These are phyloP conservation scores for Samia ricini DNA, from an alignment of 1,140 invertebrate species.

Conservation along the genomic window DNA sequence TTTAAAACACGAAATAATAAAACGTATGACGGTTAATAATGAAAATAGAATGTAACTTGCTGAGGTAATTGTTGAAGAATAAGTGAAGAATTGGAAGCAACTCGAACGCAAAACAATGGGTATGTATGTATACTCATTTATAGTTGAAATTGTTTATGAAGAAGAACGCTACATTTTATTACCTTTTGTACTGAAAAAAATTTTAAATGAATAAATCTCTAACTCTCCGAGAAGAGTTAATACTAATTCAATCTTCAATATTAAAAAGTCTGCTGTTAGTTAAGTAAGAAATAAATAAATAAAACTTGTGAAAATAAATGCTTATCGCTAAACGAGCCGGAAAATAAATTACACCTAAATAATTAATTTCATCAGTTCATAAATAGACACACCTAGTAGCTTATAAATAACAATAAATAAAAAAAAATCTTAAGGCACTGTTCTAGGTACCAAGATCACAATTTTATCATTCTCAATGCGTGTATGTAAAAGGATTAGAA, in stretches of 20 bases:
- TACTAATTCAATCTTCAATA: background rate
- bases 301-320: conserved; percentile 31
- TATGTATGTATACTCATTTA: no score
- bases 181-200: background rate
- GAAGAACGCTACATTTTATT: no score
- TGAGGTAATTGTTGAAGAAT: no score
- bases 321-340: conserved; percentile 24
- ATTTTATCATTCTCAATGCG: conserved; percentile 53
- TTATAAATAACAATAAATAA: conserved; percentile 75
- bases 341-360: conserved; percentile 60
- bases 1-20: no score
- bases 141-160: no score
- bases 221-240: background rate
- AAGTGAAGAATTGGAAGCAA: no score
- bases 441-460: conserved; percentile 73
- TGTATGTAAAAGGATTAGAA: conserved; percentile 50
- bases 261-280: background rate
- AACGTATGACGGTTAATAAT: no score
- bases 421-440: conserved; percentile 71
- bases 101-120: no score
- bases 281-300: conserved; percentile 34
- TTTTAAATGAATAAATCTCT: background rate
- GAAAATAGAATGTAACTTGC: no score
- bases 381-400: conserved; percentile 58
- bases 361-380: conserved; percentile 59